Percentiles rank a stretch among this genome's conserved stretches.
phyloP scores from a whole-genome alignment of 2,797 vertebrate species.

The Muraenolepis orangiensis region DNA sequence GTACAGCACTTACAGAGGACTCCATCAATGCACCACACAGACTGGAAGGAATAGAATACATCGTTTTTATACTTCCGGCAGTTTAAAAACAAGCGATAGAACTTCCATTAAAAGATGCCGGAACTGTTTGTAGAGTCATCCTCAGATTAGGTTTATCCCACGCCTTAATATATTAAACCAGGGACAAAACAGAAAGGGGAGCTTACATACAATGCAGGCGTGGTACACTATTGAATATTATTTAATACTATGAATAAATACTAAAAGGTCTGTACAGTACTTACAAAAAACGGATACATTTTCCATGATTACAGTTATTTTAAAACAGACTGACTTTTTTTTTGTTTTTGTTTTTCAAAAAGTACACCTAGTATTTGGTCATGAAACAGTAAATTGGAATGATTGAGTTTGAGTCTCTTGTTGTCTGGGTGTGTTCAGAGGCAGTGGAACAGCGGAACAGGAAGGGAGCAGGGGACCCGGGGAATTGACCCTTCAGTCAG shows the following conservation, averaged over 20 bases:
- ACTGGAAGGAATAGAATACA: not conserved
- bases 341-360: conserved; percentile 2
- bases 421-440: conserved; percentile 9
- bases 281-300: conserved; percentile 1
- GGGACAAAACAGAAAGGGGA: not conserved
- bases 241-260: conserved; percentile 1
- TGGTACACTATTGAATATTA: not conserved
- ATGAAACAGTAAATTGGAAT: conserved; percentile 11
- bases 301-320: not conserved
- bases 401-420: not conserved
- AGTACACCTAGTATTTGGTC: not conserved
- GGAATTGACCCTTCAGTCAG: not conserved
- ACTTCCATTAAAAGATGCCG: not conserved
- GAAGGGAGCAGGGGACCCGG: not conserved
- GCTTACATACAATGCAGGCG: not conserved
- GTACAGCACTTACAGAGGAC: not conserved
- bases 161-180: not conserved
- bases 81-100: not conserved
- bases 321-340: not conserved
- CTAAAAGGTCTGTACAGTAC: conserved; percentile 13
- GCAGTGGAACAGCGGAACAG: conserved; percentile 12
- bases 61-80: not conserved
- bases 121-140: not conserved
- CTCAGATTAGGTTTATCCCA: not conserved
- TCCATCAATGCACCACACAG: not conserved